Evolutionary conservation across 1,140 invertebrate genomes (phyloP).

Genomic region (Linepithema humile): DNA sequence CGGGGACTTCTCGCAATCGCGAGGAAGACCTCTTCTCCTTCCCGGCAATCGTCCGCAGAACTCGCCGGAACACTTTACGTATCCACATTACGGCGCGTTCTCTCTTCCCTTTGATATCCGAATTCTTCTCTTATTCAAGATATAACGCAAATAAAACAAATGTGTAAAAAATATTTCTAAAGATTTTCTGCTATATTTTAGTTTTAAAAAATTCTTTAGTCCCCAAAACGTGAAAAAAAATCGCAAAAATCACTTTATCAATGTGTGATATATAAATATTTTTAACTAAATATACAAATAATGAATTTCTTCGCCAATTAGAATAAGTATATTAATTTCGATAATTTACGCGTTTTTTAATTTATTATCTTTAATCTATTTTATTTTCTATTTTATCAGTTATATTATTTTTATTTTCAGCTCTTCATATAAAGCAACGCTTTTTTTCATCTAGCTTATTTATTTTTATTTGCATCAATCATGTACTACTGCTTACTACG

Average conservation of each 20-base stretch:
- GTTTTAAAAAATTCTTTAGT: too few relatives aligned
- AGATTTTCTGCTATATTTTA: too few relatives aligned
- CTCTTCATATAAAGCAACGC: not conserved
- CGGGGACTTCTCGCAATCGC: constrained; percentile 20
- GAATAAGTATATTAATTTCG: not conserved
- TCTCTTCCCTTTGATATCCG: not conserved
- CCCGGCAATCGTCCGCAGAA: not conserved
- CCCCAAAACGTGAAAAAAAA: too few relatives aligned
- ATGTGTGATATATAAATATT: not conserved
- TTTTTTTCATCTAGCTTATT: not conserved
- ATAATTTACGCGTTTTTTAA: not conserved
- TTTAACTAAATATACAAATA: not conserved
- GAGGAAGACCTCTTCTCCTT: not conserved
- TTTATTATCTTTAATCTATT: not conserved
- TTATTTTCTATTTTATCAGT: not conserved
- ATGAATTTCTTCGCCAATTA: not conserved
- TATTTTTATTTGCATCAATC: constrained; percentile 18
- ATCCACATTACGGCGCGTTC: not conserved
- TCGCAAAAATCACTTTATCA: not conserved
- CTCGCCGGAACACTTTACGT: constrained; percentile 4
- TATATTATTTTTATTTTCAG: not conserved
- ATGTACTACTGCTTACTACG: not conserved
- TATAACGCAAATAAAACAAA: not conserved
- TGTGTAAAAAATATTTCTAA: too few relatives aligned
- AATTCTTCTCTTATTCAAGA: not conserved